phyloP scores from a whole-genome alignment of 2,113 vertebrate genomes.

The Vulpes lagopus region DNA sequence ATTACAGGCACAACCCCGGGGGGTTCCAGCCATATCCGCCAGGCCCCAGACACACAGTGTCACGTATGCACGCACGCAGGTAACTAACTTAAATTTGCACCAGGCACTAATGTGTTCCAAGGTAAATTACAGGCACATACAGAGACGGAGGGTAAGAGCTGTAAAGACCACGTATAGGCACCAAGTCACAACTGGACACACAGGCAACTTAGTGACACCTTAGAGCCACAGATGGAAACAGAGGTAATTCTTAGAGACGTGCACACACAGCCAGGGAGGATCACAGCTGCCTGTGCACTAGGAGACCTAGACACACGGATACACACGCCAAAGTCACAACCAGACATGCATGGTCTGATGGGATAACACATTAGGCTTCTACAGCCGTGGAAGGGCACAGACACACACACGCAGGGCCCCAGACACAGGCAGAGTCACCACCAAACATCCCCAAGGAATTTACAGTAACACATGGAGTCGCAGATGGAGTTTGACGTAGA shows the following conservation, averaged over 20 bases:
- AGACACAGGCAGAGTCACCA: not conserved
- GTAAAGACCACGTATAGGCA: not conserved
- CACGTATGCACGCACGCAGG: not conserved
- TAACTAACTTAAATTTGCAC: not conserved
- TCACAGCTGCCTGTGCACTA: not conserved
- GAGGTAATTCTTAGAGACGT: not conserved
- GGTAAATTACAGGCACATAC: not conserved
- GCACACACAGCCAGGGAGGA: not conserved
- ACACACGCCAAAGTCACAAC: not conserved
- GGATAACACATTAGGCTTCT: not conserved
- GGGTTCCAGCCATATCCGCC: not conserved
- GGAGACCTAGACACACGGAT: not conserved
- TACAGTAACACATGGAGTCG: not conserved
- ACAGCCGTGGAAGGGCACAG: not conserved
- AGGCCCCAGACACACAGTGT: not conserved
- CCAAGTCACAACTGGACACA: not conserved
- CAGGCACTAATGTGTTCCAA: not conserved
- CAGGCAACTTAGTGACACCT: not conserved
- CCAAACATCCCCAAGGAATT: not conserved
- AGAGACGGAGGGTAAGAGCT: not conserved
- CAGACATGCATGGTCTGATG: not conserved
- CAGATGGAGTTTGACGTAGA: not conserved
- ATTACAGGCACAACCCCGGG: not conserved
- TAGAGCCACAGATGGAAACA: not conserved
- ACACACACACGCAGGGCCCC: no score